Percentiles rank a stretch among this genome's conserved stretches.
Conservation (phyloP, 2,113 vertebrate genomes). For the Pagrus major region DNA sequence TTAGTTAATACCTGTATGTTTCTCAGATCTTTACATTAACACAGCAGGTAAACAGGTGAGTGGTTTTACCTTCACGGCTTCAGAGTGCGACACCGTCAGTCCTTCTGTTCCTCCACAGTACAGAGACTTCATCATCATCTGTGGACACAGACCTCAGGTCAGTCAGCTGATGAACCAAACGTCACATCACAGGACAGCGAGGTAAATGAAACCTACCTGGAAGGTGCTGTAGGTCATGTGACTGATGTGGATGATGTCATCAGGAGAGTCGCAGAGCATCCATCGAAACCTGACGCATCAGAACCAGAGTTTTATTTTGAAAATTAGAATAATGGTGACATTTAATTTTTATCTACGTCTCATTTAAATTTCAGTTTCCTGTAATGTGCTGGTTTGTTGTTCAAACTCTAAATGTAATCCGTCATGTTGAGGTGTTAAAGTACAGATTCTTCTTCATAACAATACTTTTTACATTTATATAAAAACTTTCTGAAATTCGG, state of each 20-base stretch:
- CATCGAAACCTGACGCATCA: conserved; percentile 86
- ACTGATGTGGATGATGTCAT: conserved; percentile 88
- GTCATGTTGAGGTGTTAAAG: too few relatives aligned
- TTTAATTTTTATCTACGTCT: not conserved
- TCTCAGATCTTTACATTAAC: too few relatives aligned
- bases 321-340: not conserved
- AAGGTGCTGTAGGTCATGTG: conserved; percentile 93
- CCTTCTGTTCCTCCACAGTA: conserved; percentile 93
- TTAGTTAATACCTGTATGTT: too few relatives aligned
- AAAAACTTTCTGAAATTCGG: too few relatives aligned
- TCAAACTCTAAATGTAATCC: too few relatives aligned
- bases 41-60: not conserved
- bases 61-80: conserved; percentile 89
- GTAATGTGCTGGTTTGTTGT: too few relatives aligned
- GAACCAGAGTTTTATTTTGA: not conserved
- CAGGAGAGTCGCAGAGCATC: conserved; percentile 84
- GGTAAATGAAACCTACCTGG: conserved; percentile 81
- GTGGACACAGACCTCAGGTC: conserved; percentile 29
- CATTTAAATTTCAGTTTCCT: not conserved
- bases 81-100: conserved; percentile 84
- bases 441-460: too few relatives aligned
- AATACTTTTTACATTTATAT: too few relatives aligned
- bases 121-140: conserved; percentile 95
- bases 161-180: not conserved
- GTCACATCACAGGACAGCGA: not conserved